A percentile compares a stretch with the other conserved stretches of the same genome.
These are phyloP conservation scores for Galbula dea DNA, from an alignment of 2,113 vertebrate species.

Conservation along the genomic window DNA sequence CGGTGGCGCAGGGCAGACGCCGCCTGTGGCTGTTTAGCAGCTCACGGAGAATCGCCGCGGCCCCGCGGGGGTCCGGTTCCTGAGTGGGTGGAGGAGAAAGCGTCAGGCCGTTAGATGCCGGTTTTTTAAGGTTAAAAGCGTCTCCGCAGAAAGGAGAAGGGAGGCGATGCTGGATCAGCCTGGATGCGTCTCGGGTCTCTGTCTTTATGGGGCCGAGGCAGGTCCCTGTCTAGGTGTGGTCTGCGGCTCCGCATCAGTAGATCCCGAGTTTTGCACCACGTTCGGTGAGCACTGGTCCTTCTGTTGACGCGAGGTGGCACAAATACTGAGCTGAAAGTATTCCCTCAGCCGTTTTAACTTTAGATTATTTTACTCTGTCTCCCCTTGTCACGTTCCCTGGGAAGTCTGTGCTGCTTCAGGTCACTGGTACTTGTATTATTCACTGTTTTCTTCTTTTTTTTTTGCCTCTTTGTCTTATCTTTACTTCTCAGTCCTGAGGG, in stretches of 20 bases:
- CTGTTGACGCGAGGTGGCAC: background rate
- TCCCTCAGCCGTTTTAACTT: background rate
- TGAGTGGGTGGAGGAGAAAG: background rate
- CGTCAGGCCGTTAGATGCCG: accelerated
- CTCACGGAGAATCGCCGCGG: too few species aligned
- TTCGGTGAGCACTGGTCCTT: background rate
- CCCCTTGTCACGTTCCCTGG: accelerated
- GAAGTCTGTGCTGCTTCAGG: background rate
- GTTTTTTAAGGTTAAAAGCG: accelerated
- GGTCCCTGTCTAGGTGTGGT: background rate
- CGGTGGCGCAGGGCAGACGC: background rate
- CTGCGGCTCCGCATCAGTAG: background rate
- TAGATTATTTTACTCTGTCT: background rate
- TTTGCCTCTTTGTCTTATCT: background rate
- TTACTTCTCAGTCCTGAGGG: background rate
- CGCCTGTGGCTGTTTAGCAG: too few species aligned
- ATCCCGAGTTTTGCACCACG: background rate
- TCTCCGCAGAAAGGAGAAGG: background rate
- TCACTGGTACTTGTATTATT: background rate
- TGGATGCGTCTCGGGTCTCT: background rate
- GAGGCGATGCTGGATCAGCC: background rate
- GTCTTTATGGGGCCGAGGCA: background rate
- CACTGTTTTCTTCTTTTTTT: background rate
- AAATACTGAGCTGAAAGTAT: accelerated
- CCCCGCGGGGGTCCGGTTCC: background rate